Evolutionary conservation across 2,113 vertebrate genomes (phyloP).

Genomic region (Triplophysa tibetana): DNA sequence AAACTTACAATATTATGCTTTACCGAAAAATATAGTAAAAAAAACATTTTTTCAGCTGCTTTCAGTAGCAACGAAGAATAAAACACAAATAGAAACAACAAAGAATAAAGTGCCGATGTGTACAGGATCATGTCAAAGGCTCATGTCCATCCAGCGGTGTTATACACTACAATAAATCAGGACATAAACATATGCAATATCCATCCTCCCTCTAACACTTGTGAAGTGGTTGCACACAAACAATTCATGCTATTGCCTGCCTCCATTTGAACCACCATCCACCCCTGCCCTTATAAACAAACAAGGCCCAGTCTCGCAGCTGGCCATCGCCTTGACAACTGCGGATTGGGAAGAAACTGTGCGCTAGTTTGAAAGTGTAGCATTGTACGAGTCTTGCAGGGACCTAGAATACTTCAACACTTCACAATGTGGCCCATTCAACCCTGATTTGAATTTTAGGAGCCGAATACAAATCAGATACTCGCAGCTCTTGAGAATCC

Average conservation of each 20-base stretch:
- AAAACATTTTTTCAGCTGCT: no score
- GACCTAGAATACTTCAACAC: conserved; percentile 58
- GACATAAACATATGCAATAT: conserved; percentile 54
- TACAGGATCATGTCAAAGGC: conserved; percentile 23
- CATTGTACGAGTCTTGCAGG: conserved; percentile 64
- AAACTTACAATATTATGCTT: neutral
- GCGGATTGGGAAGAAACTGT: conserved; percentile 68
- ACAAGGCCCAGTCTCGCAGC: conserved; percentile 75
- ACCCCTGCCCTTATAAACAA: conserved; percentile 74
- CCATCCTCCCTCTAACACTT: conserved; percentile 55
- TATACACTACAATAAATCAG: conserved; percentile 44
- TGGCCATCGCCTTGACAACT: conserved; percentile 80
- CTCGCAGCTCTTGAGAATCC: conserved; percentile 54
- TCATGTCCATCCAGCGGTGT: conserved; percentile 19
- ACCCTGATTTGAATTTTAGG: conserved; percentile 52
- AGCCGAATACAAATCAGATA: conserved; percentile 53
- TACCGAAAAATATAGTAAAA: neutral
- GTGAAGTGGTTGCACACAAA: conserved; percentile 60
- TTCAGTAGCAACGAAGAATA: no score
- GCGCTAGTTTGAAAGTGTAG: conserved; percentile 71
- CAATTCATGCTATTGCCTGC: conserved; percentile 66
- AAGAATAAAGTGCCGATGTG: conserved; percentile 1
- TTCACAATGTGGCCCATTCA: conserved; percentile 60
- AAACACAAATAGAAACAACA: no score
- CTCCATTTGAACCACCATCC: conserved; percentile 73